Conservation (phyloP, 2,797 vertebrate genomes). For the Protosalanx chinensis region DNA sequence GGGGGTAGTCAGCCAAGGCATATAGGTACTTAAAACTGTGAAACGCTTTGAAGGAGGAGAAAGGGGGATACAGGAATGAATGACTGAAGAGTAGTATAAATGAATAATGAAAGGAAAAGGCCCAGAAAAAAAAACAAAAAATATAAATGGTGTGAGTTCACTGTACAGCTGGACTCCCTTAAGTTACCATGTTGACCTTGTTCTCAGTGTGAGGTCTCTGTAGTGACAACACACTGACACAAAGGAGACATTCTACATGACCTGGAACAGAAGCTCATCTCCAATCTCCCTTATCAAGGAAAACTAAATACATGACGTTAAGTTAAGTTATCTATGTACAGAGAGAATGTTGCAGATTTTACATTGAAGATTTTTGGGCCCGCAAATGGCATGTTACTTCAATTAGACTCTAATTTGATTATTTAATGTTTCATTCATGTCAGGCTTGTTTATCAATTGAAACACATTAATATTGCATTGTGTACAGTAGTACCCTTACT, state of each 20-base stretch:
- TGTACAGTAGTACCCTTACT: neutral
- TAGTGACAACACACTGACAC: constrained; percentile 24
- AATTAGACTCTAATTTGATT: neutral
- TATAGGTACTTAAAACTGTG: constrained; percentile 30
- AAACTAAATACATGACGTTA: constrained; percentile 58
- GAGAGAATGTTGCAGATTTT: neutral
- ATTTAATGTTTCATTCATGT: neutral
- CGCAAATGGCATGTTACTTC: too few relatives aligned
- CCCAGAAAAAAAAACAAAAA: too few relatives aligned
- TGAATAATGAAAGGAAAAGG: neutral
- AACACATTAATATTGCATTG: neutral
- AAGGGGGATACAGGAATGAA: constrained; percentile 31
- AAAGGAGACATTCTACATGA: constrained; percentile 53
- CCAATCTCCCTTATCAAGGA: constrained; percentile 49
- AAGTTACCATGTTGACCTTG: constrained; percentile 49
- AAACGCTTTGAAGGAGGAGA: constrained; percentile 26
- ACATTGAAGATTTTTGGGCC: too few relatives aligned
- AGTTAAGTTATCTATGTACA: neutral
- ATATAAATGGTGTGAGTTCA: neutral
- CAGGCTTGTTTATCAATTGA: neutral
- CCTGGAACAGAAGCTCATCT: constrained; percentile 57
- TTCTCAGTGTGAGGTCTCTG: constrained; percentile 57
- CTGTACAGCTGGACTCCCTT: constrained; percentile 19
- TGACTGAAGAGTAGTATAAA: constrained; percentile 36
- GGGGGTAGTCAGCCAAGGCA: constrained; percentile 12